phyloP scores from a whole-genome alignment of 2,888 invertebrate genomes.

The Zygothrica quintamaculata region DNA sequence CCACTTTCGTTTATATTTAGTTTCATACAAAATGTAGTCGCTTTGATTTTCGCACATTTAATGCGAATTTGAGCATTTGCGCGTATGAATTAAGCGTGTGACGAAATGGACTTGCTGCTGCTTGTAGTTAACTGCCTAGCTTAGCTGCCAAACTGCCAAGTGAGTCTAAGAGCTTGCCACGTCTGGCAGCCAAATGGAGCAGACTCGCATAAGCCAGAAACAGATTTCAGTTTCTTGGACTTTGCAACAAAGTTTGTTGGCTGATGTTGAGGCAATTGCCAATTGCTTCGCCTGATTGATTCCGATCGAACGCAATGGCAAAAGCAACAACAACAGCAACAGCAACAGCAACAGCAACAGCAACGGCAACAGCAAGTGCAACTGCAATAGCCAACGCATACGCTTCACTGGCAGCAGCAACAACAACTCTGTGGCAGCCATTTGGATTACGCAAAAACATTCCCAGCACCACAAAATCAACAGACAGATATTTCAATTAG shows the following conservation, averaged over 20 bases:
- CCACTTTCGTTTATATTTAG: slow-evolving; percentile 59
- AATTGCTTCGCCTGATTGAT: slow-evolving; percentile 75
- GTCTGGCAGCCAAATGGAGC: slow-evolving; percentile 60
- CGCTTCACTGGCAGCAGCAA: slow-evolving; percentile 38
- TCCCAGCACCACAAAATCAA: slow-evolving; percentile 45
- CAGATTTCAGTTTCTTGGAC: slow-evolving; percentile 23
- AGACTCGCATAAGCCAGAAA: slow-evolving; percentile 34
- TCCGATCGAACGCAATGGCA: slow-evolving; percentile 69
- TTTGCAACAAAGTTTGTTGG: slow-evolving; percentile 51
- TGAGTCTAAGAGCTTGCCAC: not conserved
- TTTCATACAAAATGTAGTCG: not conserved
- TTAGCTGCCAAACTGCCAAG: slow-evolving; percentile 14
- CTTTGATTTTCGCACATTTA: slow-evolving; percentile 74
- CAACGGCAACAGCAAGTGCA: too few relatives aligned
- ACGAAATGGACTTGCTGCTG: slow-evolving; percentile 60
- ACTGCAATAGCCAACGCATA: too few relatives aligned
- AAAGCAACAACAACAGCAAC: slow-evolving; percentile 23
- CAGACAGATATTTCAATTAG: slow-evolving; percentile 73
- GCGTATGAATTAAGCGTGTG: slow-evolving; percentile 76
- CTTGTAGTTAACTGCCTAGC: too few relatives aligned
- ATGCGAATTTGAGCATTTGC: slow-evolving; percentile 77
- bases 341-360: slow-evolving; percentile 2
- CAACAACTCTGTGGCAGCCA: slow-evolving; percentile 16
- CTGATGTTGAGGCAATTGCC: slow-evolving; percentile 42
- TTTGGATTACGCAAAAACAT: slow-evolving; percentile 68